A percentile compares a stretch with the other conserved stretches of the same genome.
Evolutionary conservation across 2,888 invertebrate genomes (phyloP).

Genomic region (Drepanosiphum platanoidis): DNA sequence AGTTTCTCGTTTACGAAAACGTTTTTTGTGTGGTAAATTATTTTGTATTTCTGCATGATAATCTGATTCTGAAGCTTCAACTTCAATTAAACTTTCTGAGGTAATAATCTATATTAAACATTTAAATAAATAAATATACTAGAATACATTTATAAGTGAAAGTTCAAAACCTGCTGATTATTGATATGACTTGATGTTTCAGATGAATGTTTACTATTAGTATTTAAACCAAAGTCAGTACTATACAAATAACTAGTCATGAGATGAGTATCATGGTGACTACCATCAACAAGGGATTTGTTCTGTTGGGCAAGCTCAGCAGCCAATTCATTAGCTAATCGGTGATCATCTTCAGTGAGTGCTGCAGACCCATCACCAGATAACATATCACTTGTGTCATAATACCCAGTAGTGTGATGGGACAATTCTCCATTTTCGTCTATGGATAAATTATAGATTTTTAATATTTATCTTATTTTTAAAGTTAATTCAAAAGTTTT

Average conservation of each 20-base stretch:
- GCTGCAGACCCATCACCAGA: slow-evolving; percentile 53
- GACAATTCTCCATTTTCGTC: slow-evolving; percentile 59
- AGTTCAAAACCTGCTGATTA: slow-evolving; percentile 44
- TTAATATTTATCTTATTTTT: neutral
- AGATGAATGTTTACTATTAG: slow-evolving; percentile 55
- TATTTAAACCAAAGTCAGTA: slow-evolving; percentile 53
- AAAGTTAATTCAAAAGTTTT: neutral
- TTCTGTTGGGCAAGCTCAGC: slow-evolving; percentile 69
- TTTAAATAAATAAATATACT: slow-evolving; percentile 14
- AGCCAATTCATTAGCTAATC: slow-evolving; percentile 73
- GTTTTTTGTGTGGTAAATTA: slow-evolving; percentile 85
- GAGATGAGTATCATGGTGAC: slow-evolving; percentile 52
- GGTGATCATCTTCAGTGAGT: slow-evolving; percentile 72
- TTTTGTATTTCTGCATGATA: slow-evolving; percentile 65
- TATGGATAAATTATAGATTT: slow-evolving; percentile 6
- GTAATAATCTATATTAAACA: slow-evolving; percentile 38
- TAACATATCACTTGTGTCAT: slow-evolving; percentile 57
- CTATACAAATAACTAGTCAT: slow-evolving; percentile 61
- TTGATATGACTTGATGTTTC: slow-evolving; percentile 52
- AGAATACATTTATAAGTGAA: neutral
- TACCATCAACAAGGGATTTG: slow-evolving; percentile 53
- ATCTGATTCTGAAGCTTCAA: slow-evolving; percentile 53
- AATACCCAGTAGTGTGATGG: slow-evolving; percentile 52
- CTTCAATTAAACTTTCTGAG: slow-evolving; percentile 54
- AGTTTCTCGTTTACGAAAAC: slow-evolving; percentile 74